A percentile compares a stretch with the other conserved stretches of the same genome.
phyloP scores from a whole-genome alignment of 2,888 invertebrate species.

The Prosopocoilus inquinatus region DNA sequence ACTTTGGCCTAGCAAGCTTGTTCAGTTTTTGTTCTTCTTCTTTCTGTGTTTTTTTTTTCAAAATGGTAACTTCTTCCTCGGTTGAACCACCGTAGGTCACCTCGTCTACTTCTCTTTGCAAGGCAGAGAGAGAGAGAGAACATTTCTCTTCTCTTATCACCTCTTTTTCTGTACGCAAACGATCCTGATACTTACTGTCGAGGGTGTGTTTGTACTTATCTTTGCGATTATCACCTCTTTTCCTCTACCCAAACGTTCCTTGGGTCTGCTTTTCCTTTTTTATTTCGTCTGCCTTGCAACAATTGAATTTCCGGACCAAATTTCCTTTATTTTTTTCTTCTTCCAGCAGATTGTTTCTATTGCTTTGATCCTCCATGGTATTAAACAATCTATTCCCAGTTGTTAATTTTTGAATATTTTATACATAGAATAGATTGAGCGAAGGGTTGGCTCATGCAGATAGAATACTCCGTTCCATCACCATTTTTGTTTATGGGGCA shows the following conservation, averaged over 20 bases:
- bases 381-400: too few relatives aligned
- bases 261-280: slow-evolving; percentile 74
- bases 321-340: too few relatives aligned
- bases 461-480: too few relatives aligned
- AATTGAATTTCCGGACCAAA: too few relatives aligned
- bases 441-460: too few relatives aligned
- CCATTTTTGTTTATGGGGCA: too few relatives aligned
- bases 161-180: too few relatives aligned
- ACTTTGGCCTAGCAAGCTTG: slow-evolving; percentile 87
- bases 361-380: too few relatives aligned
- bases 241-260: slow-evolving; percentile 79
- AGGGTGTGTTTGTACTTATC: slow-evolving; percentile 83
- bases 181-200: slow-evolving; percentile 74
- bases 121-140: slow-evolving; percentile 67
- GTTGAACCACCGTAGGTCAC: slow-evolving; percentile 75
- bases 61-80: slow-evolving; percentile 79
- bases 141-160: slow-evolving; percentile 88
- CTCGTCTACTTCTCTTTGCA: slow-evolving; percentile 84
- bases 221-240: slow-evolving; percentile 82
- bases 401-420: too few relatives aligned
- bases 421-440: too few relatives aligned
- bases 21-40: slow-evolving; percentile 95
- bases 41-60: slow-evolving; percentile 77
- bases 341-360: too few relatives aligned
- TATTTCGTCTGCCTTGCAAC: too few relatives aligned